A percentile compares a stretch with the other conserved stretches of the same genome.
Conservation (phyloP, 2,797 vertebrate species). For the Crenichthys baileyi region DNA sequence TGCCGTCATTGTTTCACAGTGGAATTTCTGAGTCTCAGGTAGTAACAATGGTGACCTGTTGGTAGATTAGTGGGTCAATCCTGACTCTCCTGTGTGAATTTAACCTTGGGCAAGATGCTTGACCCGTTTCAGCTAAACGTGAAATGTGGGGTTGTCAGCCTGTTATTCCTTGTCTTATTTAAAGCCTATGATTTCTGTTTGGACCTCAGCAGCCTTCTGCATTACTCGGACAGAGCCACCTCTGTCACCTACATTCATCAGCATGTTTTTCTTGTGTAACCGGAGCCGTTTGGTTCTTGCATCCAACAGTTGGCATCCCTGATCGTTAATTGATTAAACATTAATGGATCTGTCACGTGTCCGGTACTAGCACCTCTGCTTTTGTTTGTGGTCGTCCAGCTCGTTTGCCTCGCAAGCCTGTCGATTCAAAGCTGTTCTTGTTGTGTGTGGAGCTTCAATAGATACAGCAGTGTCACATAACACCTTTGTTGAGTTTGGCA, state of each 20-base stretch:
- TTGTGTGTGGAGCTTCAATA: constrained; percentile 5
- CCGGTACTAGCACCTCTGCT: constrained; percentile 52
- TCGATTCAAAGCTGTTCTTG: constrained; percentile 18
- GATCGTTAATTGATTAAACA: constrained; percentile 70
- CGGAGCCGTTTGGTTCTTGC: constrained; percentile 36
- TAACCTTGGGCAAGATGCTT: neutral
- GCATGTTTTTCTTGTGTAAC: constrained; percentile 47
- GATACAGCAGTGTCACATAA: constrained; percentile 37
- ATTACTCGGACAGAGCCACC: constrained; percentile 21
- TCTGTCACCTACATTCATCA: constrained; percentile 19
- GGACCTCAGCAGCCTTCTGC: constrained; percentile 23
- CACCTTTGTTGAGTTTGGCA: constrained; percentile 15
- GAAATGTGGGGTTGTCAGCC: neutral
- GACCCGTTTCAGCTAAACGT: neutral
- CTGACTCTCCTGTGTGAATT: neutral
- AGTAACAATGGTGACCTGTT: neutral
- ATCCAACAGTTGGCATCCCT: constrained; percentile 47
- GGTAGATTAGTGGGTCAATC: neutral
- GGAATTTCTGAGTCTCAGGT: neutral
- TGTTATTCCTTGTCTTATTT: constrained; percentile 13
- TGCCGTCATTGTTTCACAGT: neutral
- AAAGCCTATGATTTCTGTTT: constrained; percentile 19
- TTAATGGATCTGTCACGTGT: constrained; percentile 66
- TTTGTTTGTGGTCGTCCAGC: constrained; percentile 39
- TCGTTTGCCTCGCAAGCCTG: constrained; percentile 29